Evolutionary conservation across 2,113 vertebrate species (phyloP), one percentile per base, ranked within the genome.

Genomic region (Xiphophorus couchianus): DNA sequence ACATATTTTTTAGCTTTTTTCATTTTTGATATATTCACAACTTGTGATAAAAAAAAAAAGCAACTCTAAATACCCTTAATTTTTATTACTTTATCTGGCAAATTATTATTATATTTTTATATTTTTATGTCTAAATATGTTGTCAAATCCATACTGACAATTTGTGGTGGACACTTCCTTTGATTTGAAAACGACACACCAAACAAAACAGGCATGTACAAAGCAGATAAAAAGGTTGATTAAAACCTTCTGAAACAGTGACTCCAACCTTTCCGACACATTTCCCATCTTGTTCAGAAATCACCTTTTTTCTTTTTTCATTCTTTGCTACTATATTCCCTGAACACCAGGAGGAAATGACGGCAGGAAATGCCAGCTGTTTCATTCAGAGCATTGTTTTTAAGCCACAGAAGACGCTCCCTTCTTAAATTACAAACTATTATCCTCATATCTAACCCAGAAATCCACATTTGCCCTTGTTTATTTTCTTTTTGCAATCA

Each of bases 331-430:
- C 48, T 58, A 27, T 64, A 4, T 29, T 80, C 66, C 30, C 68
- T 78, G 44, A 76, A 84, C 72, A 72, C 51, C 12, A 63, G 80
- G 54, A 87, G 89, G 83, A 91, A 89, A 79, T 73, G 71, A 77
- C 31, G 22, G 65, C 73, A 89, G 89, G 89, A 92, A 92, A 91
- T 90, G 67, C 82, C 89, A 84, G 68, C 68, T 71, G 73, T 65
- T 80, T 71, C 79, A 83, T 61, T 66, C 0, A 11, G n/a, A 71
- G 73, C 67, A 35, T 1, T 76, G 86, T 87, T 84, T 76, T 75
- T 62, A 33, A 73, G 62, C 31, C 30, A 44, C 69, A 65, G 35
- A 66, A 37, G 30, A 62, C 72, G 66, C 61, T 66, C 62, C 64
- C 31, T 37, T 54, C 48, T 39, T 5, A 9, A 1, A 19, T 62